A percentile compares a stretch with the other conserved stretches of the same genome.
Evolutionary conservation across 2,797 vertebrate species (phyloP).

Genomic region (Xyrichtys novacula): DNA sequence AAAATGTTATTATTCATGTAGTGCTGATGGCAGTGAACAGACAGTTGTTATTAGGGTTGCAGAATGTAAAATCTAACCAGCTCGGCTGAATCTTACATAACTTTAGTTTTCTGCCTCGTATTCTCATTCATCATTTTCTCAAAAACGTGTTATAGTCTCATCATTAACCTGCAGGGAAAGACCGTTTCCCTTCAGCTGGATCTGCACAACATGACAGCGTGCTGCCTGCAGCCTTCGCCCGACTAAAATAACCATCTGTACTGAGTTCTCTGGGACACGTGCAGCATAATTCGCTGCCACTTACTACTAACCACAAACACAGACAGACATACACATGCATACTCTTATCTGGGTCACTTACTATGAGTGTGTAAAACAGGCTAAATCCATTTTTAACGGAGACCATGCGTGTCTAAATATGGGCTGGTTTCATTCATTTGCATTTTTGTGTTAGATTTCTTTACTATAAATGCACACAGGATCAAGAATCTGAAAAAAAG

Average conservation of each 20-base stretch:
- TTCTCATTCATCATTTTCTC: slow-evolving; percentile 54
- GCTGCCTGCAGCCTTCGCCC: slow-evolving; percentile 55
- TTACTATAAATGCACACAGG: neutral
- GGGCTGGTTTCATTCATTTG: slow-evolving; percentile 1
- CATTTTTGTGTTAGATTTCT: neutral
- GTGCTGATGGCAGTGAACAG: slow-evolving; percentile 48
- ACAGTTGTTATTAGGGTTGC: slow-evolving; percentile 30
- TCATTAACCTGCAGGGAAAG: slow-evolving; percentile 52
- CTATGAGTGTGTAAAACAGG: slow-evolving; percentile 5
- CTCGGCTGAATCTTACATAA: slow-evolving; percentile 44
- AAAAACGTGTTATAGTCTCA: slow-evolving; percentile 51
- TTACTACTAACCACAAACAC: slow-evolving; percentile 49
- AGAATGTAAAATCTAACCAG: slow-evolving; percentile 35
- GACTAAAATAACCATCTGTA: slow-evolving; percentile 70
- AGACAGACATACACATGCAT: slow-evolving; percentile 27
- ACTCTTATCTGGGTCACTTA: slow-evolving; percentile 53
- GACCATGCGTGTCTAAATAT: neutral
- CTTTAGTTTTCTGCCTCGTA: neutral
- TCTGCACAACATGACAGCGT: slow-evolving; percentile 61
- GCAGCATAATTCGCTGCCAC: slow-evolving; percentile 49
- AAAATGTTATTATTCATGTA: slow-evolving; percentile 62
- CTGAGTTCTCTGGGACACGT: slow-evolving; percentile 49
- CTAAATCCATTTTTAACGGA: slow-evolving; percentile 2
- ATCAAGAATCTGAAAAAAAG: neutral
- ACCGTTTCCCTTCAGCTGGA: slow-evolving; percentile 39